These are phyloP conservation scores for Polylopha cassiicola DNA, from an alignment of 2,888 invertebrate species.

Conservation along the genomic window DNA sequence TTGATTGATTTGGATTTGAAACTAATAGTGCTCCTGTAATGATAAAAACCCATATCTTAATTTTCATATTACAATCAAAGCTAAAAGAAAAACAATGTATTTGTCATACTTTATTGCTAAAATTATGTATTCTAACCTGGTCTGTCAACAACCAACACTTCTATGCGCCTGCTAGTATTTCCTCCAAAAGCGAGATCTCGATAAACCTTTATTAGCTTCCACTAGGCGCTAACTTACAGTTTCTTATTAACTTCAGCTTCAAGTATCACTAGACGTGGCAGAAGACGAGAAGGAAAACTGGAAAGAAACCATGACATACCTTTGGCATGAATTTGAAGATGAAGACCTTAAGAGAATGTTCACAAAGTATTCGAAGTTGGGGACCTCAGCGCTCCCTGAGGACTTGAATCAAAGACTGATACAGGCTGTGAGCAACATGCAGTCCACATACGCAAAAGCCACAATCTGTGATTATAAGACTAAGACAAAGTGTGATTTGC, in stretches of 20 bases:
- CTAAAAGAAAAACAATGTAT: too few relatives aligned
- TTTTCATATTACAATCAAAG: too few relatives aligned
- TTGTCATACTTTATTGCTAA: too few relatives aligned
- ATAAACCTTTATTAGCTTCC: too few relatives aligned
- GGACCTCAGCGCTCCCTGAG: slow-evolving; percentile 84
- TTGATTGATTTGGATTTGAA: too few relatives aligned
- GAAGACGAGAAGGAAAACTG: slow-evolving; percentile 80
- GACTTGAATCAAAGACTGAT: slow-evolving; percentile 79
- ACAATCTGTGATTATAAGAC: slow-evolving; percentile 85
- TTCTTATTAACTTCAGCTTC: slow-evolving; percentile 39
- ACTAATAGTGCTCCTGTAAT: too few relatives aligned
- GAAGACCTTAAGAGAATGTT: slow-evolving; percentile 84
- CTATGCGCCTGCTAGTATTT: too few relatives aligned
- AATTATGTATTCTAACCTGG: too few relatives aligned
- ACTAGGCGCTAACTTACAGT: neutral
- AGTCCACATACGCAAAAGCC: slow-evolving; percentile 84
- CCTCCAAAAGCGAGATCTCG: too few relatives aligned
- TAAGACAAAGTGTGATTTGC: slow-evolving; percentile 80
- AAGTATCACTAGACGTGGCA: slow-evolving; percentile 55
- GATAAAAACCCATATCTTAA: too few relatives aligned
- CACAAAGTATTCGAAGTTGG: slow-evolving; percentile 81
- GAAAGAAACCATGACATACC: slow-evolving; percentile 81
- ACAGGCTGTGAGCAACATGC: slow-evolving; percentile 82
- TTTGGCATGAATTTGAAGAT: slow-evolving; percentile 85
- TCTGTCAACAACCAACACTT: too few relatives aligned